A percentile compares a stretch with the other conserved stretches of the same genome.
These are phyloP conservation scores for Cryptotermes secundus DNA, from an alignment of 1,140 invertebrate genomes.

Conservation along the genomic window DNA sequence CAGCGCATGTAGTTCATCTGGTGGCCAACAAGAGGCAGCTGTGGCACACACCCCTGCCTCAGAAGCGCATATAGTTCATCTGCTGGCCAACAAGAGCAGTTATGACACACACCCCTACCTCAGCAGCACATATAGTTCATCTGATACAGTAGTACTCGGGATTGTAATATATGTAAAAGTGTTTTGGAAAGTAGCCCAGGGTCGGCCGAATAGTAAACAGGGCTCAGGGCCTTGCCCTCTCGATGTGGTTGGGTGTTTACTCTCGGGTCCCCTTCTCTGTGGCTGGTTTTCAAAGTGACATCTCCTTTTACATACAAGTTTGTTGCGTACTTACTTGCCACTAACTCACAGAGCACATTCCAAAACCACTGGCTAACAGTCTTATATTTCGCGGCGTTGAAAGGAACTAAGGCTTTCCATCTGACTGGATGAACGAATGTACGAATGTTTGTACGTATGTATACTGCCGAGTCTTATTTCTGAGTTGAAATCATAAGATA, in stretches of 20 bases:
- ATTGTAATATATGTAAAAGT: conserved; percentile 2
- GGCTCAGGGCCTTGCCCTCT: conserved; percentile 6
- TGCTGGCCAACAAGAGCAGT: no score
- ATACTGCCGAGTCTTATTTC: no score
- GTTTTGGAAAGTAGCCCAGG: conserved; percentile 17
- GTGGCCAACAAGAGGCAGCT: no score
- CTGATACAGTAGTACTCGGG: not conserved
- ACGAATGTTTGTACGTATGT: not conserved
- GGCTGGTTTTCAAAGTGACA: not conserved
- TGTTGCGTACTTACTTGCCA: not conserved
- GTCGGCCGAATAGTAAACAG: not conserved
- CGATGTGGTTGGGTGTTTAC: conserved; percentile 1
- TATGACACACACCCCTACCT: no score
- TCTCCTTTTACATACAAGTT: not conserved
- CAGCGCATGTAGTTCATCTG: no score
- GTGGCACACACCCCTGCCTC: not conserved
- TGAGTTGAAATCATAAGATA: no score
- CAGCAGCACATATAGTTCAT: not conserved
- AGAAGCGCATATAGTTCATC: not conserved
- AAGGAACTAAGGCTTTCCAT: no score
- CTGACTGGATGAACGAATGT: no score
- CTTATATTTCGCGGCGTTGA: no score
- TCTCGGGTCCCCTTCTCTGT: not conserved
- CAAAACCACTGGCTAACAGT: not conserved
- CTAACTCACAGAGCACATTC: not conserved